phyloP scores from a whole-genome alignment of 2,888 invertebrate genomes.

The Dolomedes plantarius region DNA sequence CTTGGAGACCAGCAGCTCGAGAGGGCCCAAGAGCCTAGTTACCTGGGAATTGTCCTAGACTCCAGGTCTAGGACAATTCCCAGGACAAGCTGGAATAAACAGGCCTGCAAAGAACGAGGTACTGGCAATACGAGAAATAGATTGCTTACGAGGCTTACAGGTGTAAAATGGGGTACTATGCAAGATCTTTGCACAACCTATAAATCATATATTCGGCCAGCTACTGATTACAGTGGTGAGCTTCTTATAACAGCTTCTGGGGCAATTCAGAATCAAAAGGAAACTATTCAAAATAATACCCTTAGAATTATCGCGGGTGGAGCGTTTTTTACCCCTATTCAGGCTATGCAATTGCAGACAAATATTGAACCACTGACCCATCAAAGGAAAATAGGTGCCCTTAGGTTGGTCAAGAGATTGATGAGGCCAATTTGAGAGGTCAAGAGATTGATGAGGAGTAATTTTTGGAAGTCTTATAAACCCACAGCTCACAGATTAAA shows the following conservation, averaged over 20 bases:
- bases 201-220: conserved; percentile 20
- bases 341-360: not conserved
- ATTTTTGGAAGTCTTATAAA: not conserved
- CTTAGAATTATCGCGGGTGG: no score
- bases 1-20: not conserved
- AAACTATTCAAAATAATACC: no score
- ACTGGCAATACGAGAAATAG: not conserved
- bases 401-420: not conserved
- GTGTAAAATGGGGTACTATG: not conserved
- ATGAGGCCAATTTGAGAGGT: no score
- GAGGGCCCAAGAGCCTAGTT: not conserved
- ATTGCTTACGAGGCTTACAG: conserved; percentile 11
- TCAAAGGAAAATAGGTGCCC: not conserved
- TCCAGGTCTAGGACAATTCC: no score
- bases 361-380: not conserved
- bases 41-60: conserved; percentile 1
- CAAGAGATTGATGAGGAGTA: not conserved
- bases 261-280: no score
- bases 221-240: not conserved
- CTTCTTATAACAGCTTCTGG: no score
- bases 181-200: not conserved
- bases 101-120: not conserved
- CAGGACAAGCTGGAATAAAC: conserved; percentile 2
- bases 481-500: not conserved
- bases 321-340: not conserved